phyloP scores from a whole-genome alignment of 35 echinoderm and acorn worm species.

The Ophiothrix spiculata region DNA sequence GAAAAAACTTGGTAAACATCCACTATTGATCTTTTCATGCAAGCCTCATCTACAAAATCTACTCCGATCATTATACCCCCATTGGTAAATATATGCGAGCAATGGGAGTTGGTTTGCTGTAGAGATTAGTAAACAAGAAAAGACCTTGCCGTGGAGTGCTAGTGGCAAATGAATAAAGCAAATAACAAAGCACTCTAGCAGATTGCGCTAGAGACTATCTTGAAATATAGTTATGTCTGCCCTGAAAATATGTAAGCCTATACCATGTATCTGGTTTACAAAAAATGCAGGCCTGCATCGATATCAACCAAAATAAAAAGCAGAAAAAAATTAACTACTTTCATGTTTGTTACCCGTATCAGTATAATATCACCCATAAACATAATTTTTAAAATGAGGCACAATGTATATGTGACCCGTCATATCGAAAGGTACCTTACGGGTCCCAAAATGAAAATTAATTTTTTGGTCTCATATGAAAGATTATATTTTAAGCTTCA shows the following conservation, averaged over 20 bases:
- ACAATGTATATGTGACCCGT: too few species aligned
- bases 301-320: background rate
- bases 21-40: slow-evolving; percentile 2
- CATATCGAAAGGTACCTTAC: too few species aligned
- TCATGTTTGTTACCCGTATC: too few species aligned
- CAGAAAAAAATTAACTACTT: background rate
- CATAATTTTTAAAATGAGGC: too few species aligned
- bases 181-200: background rate
- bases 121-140: slow-evolving; percentile 4
- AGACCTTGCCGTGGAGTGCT: background rate
- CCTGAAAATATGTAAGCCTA: background rate
- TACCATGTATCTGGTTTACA: background rate
- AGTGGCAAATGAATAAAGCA: slow-evolving; percentile 8
- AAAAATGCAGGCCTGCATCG: background rate
- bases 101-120: background rate
- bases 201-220: background rate
- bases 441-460: too few species aligned
- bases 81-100: background rate
- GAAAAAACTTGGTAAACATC: slow-evolving; percentile 3
- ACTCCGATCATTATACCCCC: background rate
- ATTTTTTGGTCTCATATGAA: too few species aligned
- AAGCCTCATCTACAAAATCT: background rate
- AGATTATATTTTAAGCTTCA: too few species aligned
- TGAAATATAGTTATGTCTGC: slow-evolving; percentile 1
- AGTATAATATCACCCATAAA: too few species aligned